These are phyloP conservation scores for Eucidaris tribuloides DNA, from an alignment of 35 echinoderm and acorn worm genomes.

Conservation along the genomic window DNA sequence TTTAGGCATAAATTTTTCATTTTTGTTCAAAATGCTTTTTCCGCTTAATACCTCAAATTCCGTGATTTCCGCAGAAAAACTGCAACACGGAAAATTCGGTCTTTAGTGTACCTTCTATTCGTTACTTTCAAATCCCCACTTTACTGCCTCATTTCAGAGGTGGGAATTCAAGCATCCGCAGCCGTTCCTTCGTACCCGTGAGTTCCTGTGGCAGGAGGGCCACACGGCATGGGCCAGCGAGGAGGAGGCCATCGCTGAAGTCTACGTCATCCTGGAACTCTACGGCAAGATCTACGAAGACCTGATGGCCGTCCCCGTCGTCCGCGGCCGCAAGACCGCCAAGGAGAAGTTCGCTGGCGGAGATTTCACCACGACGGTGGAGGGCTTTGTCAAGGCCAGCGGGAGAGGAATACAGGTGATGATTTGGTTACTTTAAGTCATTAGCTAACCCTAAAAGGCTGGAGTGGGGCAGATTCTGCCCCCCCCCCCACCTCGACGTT, in stretches of 20 bases:
- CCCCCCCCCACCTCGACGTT: too few relatives aligned
- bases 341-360: constrained; percentile 97
- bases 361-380: constrained; percentile 93
- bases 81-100: too few relatives aligned
- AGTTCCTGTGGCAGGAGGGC: constrained; percentile 98
- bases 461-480: too few relatives aligned
- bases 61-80: too few relatives aligned
- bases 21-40: too few relatives aligned
- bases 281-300: constrained; percentile 88
- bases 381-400: constrained; percentile 81
- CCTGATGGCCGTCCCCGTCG: constrained; percentile 85
- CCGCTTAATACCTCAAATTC: too few relatives aligned
- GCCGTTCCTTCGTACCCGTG: constrained; percentile 91
- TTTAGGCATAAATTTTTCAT: too few relatives aligned
- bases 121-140: too few relatives aligned
- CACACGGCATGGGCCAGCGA: constrained; percentile 94
- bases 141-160: too few relatives aligned
- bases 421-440: too few relatives aligned
- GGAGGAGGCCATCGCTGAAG: constrained; percentile 77
- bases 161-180: constrained; percentile 99
- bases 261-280: constrained; percentile 80
- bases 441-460: too few relatives aligned
- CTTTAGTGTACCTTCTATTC: too few relatives aligned
- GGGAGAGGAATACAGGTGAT: constrained; percentile 90
- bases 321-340: constrained; percentile 76